Evolutionary conservation across 37 sponge, comb jelly and placozoan genomes (phyloP).

Genomic region (Hormiphora californensis): DNA sequence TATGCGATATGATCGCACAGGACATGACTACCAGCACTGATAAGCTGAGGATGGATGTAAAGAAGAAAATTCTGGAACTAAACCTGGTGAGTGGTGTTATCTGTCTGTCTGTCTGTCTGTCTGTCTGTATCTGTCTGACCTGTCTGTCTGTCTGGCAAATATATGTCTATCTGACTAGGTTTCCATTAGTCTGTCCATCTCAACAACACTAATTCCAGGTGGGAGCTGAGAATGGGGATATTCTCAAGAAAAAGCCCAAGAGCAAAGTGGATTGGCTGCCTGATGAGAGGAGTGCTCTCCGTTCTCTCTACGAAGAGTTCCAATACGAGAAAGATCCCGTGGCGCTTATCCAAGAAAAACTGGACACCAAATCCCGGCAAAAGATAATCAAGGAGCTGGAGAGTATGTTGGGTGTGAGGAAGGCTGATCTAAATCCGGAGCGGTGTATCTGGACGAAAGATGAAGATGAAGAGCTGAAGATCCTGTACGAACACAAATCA

Average conservation of each 20-base stretch:
- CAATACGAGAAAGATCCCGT: conserved; percentile 29
- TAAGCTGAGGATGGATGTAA: conserved; percentile 46
- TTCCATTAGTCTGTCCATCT: too few species aligned
- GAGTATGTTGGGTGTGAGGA: neutral
- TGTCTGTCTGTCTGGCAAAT: too few species aligned
- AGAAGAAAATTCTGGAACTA: conserved; percentile 34
- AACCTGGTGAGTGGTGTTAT: too few species aligned
- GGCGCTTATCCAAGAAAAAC: conserved; percentile 43
- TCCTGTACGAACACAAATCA: conserved; percentile 13
- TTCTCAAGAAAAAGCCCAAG: conserved; percentile 22
- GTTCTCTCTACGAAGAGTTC: neutral
- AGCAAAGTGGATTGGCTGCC: conserved; percentile 21
- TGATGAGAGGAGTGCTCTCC: conserved; percentile 16
- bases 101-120: too few species aligned
- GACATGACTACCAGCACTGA: conserved; percentile 46
- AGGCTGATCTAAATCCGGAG: conserved; percentile 3
- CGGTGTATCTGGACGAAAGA: conserved; percentile 32
- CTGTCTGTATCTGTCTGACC: too few species aligned
- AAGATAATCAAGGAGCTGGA: conserved; percentile 40
- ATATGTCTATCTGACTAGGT: too few species aligned
- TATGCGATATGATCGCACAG: conserved; percentile 47
- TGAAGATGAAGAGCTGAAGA: conserved; percentile 52
- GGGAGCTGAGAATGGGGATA: conserved; percentile 1
- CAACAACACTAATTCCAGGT: too few species aligned
- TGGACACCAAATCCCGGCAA: conserved; percentile 34